phyloP scores from a whole-genome alignment of 2,797 vertebrate genomes.

The Pseudochirops corinnae region DNA sequence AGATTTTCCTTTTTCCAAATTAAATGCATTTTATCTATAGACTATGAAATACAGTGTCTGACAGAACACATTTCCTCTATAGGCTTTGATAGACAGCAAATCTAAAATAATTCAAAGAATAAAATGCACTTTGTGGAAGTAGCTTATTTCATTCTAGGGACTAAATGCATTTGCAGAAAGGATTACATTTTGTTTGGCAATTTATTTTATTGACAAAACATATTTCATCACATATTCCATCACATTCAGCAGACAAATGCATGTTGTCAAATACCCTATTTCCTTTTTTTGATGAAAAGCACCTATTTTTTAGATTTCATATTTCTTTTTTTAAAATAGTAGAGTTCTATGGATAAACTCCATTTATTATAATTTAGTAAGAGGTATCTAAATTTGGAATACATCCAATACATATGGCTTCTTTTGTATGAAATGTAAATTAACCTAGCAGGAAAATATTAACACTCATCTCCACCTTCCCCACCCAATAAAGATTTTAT shows the following conservation, averaged over 20 bases:
- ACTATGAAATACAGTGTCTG: constrained; percentile 74
- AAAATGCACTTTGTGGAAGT: constrained; percentile 81
- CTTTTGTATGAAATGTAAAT: constrained; percentile 66
- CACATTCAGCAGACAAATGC: constrained; percentile 87
- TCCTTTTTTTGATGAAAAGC: constrained; percentile 82
- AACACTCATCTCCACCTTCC: constrained; percentile 70
- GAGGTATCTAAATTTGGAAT: constrained; percentile 69
- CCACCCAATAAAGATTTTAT: constrained; percentile 72
- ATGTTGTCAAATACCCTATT: constrained; percentile 85
- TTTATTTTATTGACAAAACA: constrained; percentile 89
- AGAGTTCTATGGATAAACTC: constrained; percentile 57
- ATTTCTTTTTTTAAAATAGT: constrained; percentile 71
- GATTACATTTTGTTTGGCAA: constrained; percentile 87
- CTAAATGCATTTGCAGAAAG: constrained; percentile 85
- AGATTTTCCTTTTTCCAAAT: constrained; percentile 63
- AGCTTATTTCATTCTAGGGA: constrained; percentile 84
- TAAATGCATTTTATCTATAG: constrained; percentile 76
- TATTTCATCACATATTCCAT: constrained; percentile 87
- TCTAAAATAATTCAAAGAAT: constrained; percentile 84
- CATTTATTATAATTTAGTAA: constrained; percentile 65
- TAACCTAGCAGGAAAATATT: constrained; percentile 73
- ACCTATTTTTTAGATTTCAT: constrained; percentile 78
- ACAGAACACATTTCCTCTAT: constrained; percentile 76
- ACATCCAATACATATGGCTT: constrained; percentile 56
- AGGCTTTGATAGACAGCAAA: constrained; percentile 84